A percentile compares a stretch with the other conserved stretches of the same genome.
phyloP scores from a whole-genome alignment of 2,113 vertebrate genomes.

The Thamnophis sirtalis region DNA sequence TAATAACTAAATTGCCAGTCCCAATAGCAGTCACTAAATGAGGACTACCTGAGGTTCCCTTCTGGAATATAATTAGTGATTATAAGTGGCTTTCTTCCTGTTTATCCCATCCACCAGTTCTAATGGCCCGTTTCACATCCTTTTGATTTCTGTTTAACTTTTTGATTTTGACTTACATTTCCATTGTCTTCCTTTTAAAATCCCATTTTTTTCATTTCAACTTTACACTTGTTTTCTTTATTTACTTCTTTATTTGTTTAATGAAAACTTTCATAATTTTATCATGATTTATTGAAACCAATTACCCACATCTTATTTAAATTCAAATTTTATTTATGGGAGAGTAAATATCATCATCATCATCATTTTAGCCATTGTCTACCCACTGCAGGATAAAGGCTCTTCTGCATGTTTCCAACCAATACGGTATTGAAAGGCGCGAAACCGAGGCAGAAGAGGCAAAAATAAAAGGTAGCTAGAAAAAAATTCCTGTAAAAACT shows the following conservation, averaged over 20 bases:
- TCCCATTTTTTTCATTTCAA: neutral
- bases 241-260: neutral
- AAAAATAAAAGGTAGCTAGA: too few species aligned
- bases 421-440: too few species aligned
- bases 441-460: too few species aligned
- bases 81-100: neutral
- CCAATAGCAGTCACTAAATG: neutral
- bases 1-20: neutral
- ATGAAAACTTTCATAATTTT: neutral
- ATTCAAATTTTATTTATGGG: fast-evolving
- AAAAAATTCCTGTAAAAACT: too few species aligned
- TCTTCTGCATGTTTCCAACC: too few species aligned
- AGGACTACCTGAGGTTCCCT: neutral
- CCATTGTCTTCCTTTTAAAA: neutral
- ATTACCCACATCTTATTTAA: neutral
- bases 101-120: neutral
- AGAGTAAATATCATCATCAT: neutral
- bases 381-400: too few species aligned
- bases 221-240: neutral
- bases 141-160: neutral
- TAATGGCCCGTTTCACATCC: neutral
- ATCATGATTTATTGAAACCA: neutral
- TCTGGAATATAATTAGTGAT: neutral
- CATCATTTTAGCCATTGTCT: too few species aligned
- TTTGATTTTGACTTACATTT: neutral